Conservation (phyloP, 2,888 invertebrate species). For the Harpagoxenus sublaevis region DNA sequence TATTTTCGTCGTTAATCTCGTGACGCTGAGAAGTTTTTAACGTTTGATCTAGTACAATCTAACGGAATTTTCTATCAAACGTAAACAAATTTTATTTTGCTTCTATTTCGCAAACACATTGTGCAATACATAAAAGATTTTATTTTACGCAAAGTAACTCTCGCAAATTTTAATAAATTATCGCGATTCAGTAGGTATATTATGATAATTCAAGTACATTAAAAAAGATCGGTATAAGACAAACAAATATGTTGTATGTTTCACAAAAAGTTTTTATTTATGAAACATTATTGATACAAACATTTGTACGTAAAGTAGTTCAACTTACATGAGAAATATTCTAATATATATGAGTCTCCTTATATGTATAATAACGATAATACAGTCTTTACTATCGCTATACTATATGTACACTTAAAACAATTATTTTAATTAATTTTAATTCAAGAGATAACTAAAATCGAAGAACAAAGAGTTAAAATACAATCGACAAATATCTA, state of each 20-base stretch:
- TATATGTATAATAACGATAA: neutral
- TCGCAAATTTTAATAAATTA: neutral
- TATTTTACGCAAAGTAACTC: neutral
- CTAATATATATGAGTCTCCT: neutral
- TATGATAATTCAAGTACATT: neutral
- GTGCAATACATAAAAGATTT: neutral
- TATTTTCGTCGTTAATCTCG: constrained; percentile 51
- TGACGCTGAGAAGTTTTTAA: neutral
- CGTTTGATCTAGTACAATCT: neutral
- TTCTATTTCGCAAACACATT: neutral
- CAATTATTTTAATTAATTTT: constrained; percentile 6
- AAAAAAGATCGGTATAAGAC: neutral
- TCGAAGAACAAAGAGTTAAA: neutral
- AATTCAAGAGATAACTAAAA: neutral
- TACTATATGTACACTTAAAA: constrained; percentile 16
- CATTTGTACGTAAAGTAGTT: constrained; percentile 1
- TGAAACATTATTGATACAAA: neutral
- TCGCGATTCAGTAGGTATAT: no score
- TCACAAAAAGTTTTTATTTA: constrained; percentile 7
- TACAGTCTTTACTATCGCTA: neutral
- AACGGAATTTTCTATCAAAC: neutral
- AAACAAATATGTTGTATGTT: neutral
- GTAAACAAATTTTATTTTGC: constrained; percentile 4
- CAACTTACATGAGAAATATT: neutral
- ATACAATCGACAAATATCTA: neutral